These are phyloP conservation scores for Misgurnus anguillicaudatus DNA, from an alignment of 2,113 vertebrate genomes.

Conservation along the genomic window DNA sequence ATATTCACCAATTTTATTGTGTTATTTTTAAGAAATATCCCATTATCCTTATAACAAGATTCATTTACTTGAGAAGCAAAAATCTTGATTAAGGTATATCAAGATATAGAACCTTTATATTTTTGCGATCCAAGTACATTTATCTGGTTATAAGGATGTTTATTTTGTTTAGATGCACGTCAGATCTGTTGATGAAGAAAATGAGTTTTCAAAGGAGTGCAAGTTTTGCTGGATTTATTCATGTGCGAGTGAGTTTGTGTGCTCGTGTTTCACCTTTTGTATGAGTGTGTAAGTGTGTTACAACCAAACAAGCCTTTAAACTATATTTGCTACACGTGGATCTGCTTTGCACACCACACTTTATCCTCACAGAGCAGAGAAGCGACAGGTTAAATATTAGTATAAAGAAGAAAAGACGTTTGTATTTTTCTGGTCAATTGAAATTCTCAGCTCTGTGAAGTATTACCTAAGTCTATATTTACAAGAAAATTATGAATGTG, in stretches of 20 bases:
- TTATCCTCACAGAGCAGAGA: not conserved
- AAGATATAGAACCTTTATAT: too few relatives aligned
- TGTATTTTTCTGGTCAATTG: not conserved
- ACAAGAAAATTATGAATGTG: conserved; percentile 5
- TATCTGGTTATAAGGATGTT: not conserved
- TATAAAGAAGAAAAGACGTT: conserved; percentile 25
- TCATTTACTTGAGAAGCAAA: not conserved
- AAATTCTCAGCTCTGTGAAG: conserved; percentile 7
- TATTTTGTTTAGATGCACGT: not conserved
- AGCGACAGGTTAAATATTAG: not conserved
- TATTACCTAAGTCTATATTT: conserved; percentile 24
- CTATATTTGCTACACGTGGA: not conserved
- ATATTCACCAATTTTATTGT: not conserved
- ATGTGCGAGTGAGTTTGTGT: conserved; percentile 12
- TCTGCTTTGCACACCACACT: not conserved
- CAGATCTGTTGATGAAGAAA: not conserved
- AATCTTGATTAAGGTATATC: too few relatives aligned
- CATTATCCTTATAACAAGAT: not conserved
- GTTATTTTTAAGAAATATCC: not conserved
- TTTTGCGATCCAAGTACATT: not conserved
- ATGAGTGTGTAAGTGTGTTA: conserved; percentile 1
- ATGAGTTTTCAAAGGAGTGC: not conserved
- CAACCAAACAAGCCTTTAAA: not conserved
- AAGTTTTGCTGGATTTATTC: conserved; percentile 1
- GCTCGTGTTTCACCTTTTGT: conserved; percentile 1